Conservation (phyloP, 2,113 vertebrate species). For the Microcebus griseorufus region DNA sequence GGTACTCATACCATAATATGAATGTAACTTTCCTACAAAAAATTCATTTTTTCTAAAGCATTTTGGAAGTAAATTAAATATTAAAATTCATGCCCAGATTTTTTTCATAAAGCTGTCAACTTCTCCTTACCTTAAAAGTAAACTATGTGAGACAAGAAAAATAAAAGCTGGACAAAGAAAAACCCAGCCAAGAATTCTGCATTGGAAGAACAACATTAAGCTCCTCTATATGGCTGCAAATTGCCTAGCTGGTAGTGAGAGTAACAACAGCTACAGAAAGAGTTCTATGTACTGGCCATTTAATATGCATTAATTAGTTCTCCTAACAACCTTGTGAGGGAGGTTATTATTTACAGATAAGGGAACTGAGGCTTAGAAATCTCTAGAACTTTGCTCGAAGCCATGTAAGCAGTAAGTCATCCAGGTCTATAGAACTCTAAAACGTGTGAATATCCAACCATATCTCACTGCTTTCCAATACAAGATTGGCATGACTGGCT, state of each 20-base stretch:
- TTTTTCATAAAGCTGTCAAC: slow-evolving; percentile 75
- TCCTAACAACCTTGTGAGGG: not conserved
- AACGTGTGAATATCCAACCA: accelerated
- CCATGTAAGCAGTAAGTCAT: not conserved
- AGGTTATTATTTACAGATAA: not conserved
- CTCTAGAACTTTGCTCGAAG: not conserved
- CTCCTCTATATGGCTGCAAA: not conserved
- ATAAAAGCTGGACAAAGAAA: slow-evolving; percentile 61
- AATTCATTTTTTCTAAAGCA: slow-evolving; percentile 41
- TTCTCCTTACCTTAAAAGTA: slow-evolving; percentile 74
- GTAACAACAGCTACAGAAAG: not conserved
- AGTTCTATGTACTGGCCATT: not conserved
- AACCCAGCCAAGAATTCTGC: slow-evolving; percentile 20
- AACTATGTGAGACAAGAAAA: slow-evolving; percentile 61
- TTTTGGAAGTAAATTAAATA: slow-evolving; percentile 76
- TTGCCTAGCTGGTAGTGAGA: not conserved
- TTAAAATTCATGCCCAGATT: slow-evolving; percentile 76
- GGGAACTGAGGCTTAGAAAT: not conserved
- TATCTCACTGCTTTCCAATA: not conserved
- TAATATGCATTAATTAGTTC: not conserved
- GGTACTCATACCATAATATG: slow-evolving; percentile 36
- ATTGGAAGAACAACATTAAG: not conserved
- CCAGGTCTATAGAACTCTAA: not conserved
- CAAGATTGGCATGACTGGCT: not conserved
- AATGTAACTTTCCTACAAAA: slow-evolving; percentile 48